These are phyloP conservation scores for Noctua janthina DNA, from an alignment of 2,888 invertebrate species.

Conservation along the genomic window DNA sequence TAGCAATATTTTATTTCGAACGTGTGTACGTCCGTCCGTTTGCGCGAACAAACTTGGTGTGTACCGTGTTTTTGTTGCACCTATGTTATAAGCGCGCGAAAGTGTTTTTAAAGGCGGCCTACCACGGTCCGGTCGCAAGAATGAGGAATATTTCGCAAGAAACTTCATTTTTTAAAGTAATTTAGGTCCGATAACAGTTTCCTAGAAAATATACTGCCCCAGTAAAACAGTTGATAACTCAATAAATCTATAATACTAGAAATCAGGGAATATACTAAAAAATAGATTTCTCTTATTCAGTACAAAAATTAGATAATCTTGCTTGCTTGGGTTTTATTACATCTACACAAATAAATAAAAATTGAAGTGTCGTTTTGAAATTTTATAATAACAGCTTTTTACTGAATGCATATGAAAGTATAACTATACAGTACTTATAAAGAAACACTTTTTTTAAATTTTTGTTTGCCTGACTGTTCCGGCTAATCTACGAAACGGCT, in stretches of 20 bases:
- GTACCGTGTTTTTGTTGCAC: slow-evolving; percentile 35
- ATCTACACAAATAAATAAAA: too few species aligned
- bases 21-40: slow-evolving; percentile 33
- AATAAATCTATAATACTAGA: background rate
- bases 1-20: slow-evolving; percentile 13
- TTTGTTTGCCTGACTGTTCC: too few species aligned
- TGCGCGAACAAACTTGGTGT: slow-evolving; percentile 27
- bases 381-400: too few species aligned
- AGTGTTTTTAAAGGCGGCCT: slow-evolving; percentile 34
- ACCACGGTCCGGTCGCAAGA: slow-evolving; percentile 43
- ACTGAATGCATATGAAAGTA: too few species aligned
- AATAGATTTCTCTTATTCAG: background rate
- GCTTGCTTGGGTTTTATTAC: background rate
- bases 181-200: slow-evolving; percentile 2
- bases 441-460: too few species aligned
- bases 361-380: too few species aligned
- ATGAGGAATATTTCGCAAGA: slow-evolving; percentile 37
- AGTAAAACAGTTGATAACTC: background rate
- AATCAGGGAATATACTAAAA: background rate
- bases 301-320: background rate
- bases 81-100: slow-evolving; percentile 55
- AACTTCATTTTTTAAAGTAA: background rate
- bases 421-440: too few species aligned
- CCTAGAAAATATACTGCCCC: background rate
- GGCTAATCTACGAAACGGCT: too few species aligned